Evolutionary conservation across 37 sponge, comb jelly and placozoan genomes (phyloP).

Genomic region (Chondrilla cf. caribensis): DNA sequence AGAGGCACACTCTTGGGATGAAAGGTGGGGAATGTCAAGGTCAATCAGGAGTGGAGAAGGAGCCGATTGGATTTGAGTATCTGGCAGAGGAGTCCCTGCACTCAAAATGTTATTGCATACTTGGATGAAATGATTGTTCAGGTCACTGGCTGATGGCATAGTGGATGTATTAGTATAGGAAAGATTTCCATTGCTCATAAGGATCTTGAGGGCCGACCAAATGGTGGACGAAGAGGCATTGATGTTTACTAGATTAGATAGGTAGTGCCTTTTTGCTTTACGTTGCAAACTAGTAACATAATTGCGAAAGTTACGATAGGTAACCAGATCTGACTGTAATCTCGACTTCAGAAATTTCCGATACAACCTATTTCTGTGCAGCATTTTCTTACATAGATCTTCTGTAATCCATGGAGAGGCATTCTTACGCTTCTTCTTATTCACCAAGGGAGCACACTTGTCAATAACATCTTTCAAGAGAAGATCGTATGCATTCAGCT

Average conservation of each 20-base stretch:
- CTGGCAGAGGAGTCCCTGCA: neutral
- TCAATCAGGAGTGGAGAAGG: neutral
- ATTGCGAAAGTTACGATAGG: neutral
- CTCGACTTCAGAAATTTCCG: slow-evolving; percentile 13
- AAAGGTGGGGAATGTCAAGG: slow-evolving; percentile 1
- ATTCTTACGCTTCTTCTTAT: neutral
- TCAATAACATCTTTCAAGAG: slow-evolving; percentile 18
- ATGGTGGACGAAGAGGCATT: neutral
- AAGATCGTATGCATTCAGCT: neutral
- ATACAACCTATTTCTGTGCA: slow-evolving; percentile 8
- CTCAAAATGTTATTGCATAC: neutral
- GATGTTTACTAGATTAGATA: neutral
- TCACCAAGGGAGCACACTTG: slow-evolving; percentile 20
- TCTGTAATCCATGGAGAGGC: neutral
- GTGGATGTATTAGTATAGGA: neutral
- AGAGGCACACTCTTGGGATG: slow-evolving; percentile 7
- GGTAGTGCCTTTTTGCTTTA: neutral
- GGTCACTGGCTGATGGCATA: slow-evolving; percentile 7
- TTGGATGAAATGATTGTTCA: slow-evolving; percentile 3
- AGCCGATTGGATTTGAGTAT: neutral
- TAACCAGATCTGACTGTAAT: neutral
- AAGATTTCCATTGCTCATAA: neutral
- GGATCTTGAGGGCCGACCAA: slow-evolving; percentile 4
- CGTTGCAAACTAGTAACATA: neutral
- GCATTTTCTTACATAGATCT: slow-evolving; percentile 4